Evolutionary conservation across 1,140 invertebrate species (phyloP).

Genomic region (Cyrtorhinus lividipennis): DNA sequence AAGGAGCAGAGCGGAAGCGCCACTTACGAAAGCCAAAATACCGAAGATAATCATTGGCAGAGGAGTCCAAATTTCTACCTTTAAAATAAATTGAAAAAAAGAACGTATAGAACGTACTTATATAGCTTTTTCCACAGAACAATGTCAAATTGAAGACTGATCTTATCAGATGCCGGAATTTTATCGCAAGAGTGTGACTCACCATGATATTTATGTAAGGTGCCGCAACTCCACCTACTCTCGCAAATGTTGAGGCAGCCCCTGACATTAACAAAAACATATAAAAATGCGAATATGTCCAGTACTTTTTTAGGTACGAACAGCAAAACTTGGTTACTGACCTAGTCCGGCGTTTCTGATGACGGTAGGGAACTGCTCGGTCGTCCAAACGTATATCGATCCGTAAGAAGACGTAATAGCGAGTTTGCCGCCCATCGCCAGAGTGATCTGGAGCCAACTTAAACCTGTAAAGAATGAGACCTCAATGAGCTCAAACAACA

Average conservation of each 20-base stretch:
- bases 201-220: constrained; percentile 52
- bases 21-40: constrained; percentile 43
- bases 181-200: too few species aligned
- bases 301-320: background rate
- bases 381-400: constrained; percentile 63
- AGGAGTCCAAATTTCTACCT: constrained; percentile 38
- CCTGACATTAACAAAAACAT: too few species aligned
- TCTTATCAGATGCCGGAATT: too few species aligned
- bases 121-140: too few species aligned
- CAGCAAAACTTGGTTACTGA: background rate
- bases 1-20: constrained; percentile 47
- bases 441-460: constrained; percentile 42
- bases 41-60: constrained; percentile 61
- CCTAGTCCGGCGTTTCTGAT: constrained; percentile 51
- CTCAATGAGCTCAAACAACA: too few species aligned
- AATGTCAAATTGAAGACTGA: too few species aligned
- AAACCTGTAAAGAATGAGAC: constrained; percentile 34
- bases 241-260: constrained; percentile 56
- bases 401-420: constrained; percentile 67
- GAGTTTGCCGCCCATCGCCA: constrained; percentile 68
- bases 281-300: background rate
- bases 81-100: constrained; percentile 23
- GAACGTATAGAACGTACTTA: too few species aligned
- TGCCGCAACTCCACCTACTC: constrained; percentile 60
- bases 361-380: constrained; percentile 71